phyloP scores from a whole-genome alignment of 37 sponge, comb jelly and placozoan genomes.

The Theonella swinhoei region DNA sequence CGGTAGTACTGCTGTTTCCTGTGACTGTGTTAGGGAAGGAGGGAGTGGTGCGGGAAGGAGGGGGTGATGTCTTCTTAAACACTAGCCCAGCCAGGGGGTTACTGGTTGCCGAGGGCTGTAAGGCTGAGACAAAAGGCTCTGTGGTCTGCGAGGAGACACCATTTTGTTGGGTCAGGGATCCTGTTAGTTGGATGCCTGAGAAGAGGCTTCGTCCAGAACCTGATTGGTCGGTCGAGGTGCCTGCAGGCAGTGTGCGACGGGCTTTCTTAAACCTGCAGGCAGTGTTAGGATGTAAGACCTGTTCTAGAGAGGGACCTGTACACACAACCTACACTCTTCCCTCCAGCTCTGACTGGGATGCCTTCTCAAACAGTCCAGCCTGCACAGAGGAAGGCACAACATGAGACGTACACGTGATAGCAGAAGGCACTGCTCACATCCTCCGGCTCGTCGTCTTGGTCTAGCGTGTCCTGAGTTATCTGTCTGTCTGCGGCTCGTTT shows the following conservation, averaged over 20 bases:
- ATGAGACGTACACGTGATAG: background rate
- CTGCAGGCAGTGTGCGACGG: background rate
- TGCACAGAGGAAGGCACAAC: background rate
- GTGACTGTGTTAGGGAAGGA: background rate
- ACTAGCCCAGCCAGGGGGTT: background rate
- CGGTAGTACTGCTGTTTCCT: too few relatives aligned
- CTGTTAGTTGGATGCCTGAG: conserved; percentile 15
- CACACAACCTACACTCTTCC: conserved; percentile 42
- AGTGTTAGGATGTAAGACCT: background rate
- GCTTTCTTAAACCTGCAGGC: conserved; percentile 42
- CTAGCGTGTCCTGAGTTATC: conserved; percentile 59
- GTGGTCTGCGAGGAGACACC: too few relatives aligned
- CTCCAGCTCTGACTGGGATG: conserved; percentile 18
- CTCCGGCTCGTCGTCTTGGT: conserved; percentile 26
- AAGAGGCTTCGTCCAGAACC: conserved; percentile 13
- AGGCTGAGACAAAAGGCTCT: too few relatives aligned
- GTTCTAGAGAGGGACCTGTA: too few relatives aligned
- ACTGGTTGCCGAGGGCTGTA: too few relatives aligned
- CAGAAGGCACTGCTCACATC: conserved; percentile 38
- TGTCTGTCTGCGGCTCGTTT: conserved; percentile 66
- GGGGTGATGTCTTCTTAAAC: background rate
- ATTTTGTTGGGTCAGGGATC: background rate
- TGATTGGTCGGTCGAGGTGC: background rate
- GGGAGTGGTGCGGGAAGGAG: background rate
- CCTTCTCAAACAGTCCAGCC: conserved; percentile 46